phyloP scores from a whole-genome alignment of 2,113 vertebrate genomes.

The Mustelus asterias region DNA sequence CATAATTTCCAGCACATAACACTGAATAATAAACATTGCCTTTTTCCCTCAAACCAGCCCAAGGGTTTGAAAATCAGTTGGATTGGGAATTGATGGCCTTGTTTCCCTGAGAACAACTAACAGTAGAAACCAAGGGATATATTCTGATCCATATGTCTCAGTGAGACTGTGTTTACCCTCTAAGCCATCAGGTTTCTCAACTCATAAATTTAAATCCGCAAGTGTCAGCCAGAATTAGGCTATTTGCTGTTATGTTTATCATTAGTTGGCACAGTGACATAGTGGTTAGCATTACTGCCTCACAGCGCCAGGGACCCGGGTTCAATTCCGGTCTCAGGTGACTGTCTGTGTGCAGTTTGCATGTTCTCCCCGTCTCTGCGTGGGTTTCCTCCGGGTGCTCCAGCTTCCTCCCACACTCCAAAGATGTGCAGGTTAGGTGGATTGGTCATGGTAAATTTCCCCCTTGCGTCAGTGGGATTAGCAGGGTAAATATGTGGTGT shows the following conservation, averaged over 20 bases:
- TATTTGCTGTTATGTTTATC: background rate
- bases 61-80: background rate
- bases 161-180: background rate
- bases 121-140: background rate
- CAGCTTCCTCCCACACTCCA: too few species aligned
- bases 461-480: too few species aligned
- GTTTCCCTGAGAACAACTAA: background rate
- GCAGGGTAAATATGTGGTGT: too few species aligned
- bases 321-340: too few species aligned
- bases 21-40: background rate
- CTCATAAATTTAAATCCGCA: background rate
- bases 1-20: too few species aligned
- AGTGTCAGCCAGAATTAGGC: background rate
- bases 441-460: too few species aligned
- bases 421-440: too few species aligned
- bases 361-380: too few species aligned
- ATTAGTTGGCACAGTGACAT: background rate
- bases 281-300: too few species aligned
- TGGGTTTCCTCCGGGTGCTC: too few species aligned
- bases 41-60: background rate
- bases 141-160: background rate
- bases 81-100: background rate
- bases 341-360: too few species aligned
- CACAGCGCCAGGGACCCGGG: too few species aligned
- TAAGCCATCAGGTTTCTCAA: background rate